Evolutionary conservation across 2,113 vertebrate species (phyloP), one percentile per base, ranked within the genome.

Genomic region (Dipodomys merriami): DNA sequence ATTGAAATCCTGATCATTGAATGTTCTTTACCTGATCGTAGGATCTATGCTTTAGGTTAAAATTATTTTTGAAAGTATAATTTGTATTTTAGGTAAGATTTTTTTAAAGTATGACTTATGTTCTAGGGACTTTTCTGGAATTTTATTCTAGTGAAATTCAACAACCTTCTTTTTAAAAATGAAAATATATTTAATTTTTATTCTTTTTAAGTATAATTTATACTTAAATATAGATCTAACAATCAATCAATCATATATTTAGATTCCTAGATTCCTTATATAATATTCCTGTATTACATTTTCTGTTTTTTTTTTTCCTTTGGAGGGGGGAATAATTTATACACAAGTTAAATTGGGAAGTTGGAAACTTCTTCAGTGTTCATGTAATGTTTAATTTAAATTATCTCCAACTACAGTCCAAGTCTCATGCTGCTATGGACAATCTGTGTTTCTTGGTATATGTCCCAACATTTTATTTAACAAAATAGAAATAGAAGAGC

Each of bases 401-500:
- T 83, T 97, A 97, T 85, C 93, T 98, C 96, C 96, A 74, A 96
- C 96, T 95, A 97, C 96, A 96, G 96, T 78, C 93, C 93, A 95
- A 96, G 93, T 97, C 96, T 92, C 92, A 90, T 95, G 83, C 94
- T 97, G 93, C 39, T 97, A 97, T 97, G 98, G 97, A 96, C 97
- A 97, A 97, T 96, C 95, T 97, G 93, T 96, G 89, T 96, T 97
- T 97, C 96, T 97, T 96, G 97, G 93, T 93, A 93, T 97, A 83
- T 95, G 86, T 96, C 97, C 97, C 96, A 97, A 96, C 96, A 97
- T 98, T 98, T 98, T 98, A 98, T 97, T 98, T 97, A 97, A 96
- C 90, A 97, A 98, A 98, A 97, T 97, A 97, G 98, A 97, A 98
- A 97, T 95, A 97, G 96, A 98, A 96, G 97, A 98, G 97, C 96